Evolutionary conservation across 2,888 invertebrate species (phyloP).

Genomic region (Drosophila kanekoi): DNA sequence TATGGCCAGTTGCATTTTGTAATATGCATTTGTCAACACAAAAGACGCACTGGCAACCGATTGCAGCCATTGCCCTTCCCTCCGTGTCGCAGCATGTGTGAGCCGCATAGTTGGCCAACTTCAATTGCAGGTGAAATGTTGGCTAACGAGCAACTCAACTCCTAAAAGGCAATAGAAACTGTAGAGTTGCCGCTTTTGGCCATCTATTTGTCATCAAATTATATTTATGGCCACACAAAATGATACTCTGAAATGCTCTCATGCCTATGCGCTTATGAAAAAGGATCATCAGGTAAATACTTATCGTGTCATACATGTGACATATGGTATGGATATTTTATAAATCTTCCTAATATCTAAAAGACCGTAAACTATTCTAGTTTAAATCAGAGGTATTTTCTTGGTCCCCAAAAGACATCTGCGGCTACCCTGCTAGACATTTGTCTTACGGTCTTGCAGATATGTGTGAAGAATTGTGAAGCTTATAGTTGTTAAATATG

Average conservation of each 20-base stretch:
- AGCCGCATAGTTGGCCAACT: conserved; percentile 29
- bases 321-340: background rate
- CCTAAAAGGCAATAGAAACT: conserved; percentile 40
- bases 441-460: background rate
- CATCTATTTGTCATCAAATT: conserved; percentile 47
- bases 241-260: conserved; percentile 30
- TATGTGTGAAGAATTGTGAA: background rate
- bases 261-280: conserved; percentile 10
- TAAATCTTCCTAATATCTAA: too few relatives aligned
- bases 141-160: conserved; percentile 49
- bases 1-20: conserved; percentile 72
- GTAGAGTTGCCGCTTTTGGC: conserved; percentile 27
- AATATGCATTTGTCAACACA: conserved; percentile 77
- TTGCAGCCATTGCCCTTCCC: conserved; percentile 27
- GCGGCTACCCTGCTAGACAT: too few relatives aligned
- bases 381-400: too few relatives aligned
- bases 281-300: background rate
- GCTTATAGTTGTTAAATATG: background rate
- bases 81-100: conserved; percentile 7
- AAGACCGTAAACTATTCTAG: too few relatives aligned
- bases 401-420: too few relatives aligned
- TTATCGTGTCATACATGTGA: background rate
- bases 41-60: conserved; percentile 47
- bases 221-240: conserved; percentile 40
- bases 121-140: conserved; percentile 56